Base-by-base conservation (phyloP, 1,140 invertebrate species). In the Doryteuthis pealeii region DNA sequence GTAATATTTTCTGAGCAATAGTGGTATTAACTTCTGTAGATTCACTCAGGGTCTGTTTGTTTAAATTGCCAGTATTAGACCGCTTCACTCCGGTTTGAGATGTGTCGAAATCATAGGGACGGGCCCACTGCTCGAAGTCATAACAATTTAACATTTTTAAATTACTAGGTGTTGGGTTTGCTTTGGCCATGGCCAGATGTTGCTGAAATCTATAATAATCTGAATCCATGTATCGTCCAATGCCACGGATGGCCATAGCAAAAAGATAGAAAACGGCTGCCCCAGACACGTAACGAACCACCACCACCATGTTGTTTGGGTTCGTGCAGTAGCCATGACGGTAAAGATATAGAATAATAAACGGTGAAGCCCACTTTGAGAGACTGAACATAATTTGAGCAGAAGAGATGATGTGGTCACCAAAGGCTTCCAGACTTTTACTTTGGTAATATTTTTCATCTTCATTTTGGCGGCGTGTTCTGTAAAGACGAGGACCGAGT, bases 91-190 rank as follows among this genome's bases (percentile, higher is more conserved):
- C 58, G 28, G 28, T 6, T 15, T 62, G 22, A 5, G 22, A 62
- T n/a, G 22, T 30, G 1, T 1, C 26, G 18, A 62, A 62, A 62
- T 62, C 54, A 62, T 62, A 62, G 6, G 54, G 54, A 15, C 54
- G 54, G 6, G 54, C 54, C 54, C 54, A 62, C 54, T 62, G 54
- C 18, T 62, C 54, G 18, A 62, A 62, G 26, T 62, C 54, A 62
- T n/a, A 62, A 62, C 26, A 62, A 18, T 62, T 62, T 62, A 62
- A 62, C 54, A 62, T 62, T 62, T 62, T 22, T n/a, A 62, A n/a
- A 22, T 62, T 62, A 22, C 6, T 15, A n/a, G 22, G 54, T 18
- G 54, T n/a, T n/a, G 54, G 54, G 26, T 0, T 62, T 14, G 54
- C 18, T 22, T 62, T 22, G 5, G 54, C 18, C 6, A 18, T 22